Evolutionary conservation across 2,888 invertebrate species (phyloP).

Genomic region (Opisthograptis luteolata): DNA sequence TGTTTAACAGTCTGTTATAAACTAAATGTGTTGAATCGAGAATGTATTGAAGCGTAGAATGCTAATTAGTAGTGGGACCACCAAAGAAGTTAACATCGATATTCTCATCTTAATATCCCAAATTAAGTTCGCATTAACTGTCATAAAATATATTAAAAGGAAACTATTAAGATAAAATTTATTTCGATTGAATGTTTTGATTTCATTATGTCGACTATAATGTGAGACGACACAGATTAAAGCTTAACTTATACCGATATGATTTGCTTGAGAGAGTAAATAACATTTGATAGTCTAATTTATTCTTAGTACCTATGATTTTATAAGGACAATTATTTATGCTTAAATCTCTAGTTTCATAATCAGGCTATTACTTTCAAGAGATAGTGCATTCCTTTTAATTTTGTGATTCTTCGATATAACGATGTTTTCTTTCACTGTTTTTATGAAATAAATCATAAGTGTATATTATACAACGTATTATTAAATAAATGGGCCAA

Average conservation of each 20-base stretch:
- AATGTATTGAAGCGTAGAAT: constrained; percentile 56
- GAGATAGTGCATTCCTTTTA: too few species aligned
- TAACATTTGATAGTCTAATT: background rate
- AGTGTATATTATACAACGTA: too few species aligned
- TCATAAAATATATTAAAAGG: constrained; percentile 43
- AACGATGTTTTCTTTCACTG: too few species aligned
- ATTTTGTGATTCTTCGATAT: too few species aligned
- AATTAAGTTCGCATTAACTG: constrained; percentile 46
- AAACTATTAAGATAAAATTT: constrained; percentile 45
- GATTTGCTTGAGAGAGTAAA: constrained; percentile 13
- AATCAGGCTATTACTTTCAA: too few species aligned
- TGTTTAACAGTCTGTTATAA: constrained; percentile 52
- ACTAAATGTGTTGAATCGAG: constrained; percentile 43
- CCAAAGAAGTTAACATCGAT: constrained; percentile 56
- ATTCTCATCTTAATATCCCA: constrained; percentile 41
- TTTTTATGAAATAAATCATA: too few species aligned
- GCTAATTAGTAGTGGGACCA: constrained; percentile 74
- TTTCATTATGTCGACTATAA: constrained; percentile 37
- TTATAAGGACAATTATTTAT: background rate
- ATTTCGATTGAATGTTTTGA: constrained; percentile 34
- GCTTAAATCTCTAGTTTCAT: too few species aligned
- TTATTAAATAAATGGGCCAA: too few species aligned
- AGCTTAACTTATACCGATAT: constrained; percentile 18
- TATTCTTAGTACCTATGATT: too few species aligned
- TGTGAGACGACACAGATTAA: constrained; percentile 25